Evolutionary conservation across 2,797 vertebrate species (phyloP).

Genomic region (Selene dorsalis): DNA sequence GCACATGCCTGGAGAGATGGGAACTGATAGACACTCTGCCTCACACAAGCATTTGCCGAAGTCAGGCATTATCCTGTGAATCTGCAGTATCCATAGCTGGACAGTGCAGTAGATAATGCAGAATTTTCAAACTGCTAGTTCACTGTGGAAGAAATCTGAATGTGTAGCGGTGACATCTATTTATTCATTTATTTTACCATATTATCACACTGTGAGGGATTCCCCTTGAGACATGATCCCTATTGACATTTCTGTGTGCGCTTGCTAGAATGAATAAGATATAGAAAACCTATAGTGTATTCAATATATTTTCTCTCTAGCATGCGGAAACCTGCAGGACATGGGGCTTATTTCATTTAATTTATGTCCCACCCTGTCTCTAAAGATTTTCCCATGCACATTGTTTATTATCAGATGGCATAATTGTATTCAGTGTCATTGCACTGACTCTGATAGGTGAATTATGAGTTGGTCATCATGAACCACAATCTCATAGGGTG

Average conservation of each 20-base stretch:
- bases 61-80: slow-evolving; percentile 51
- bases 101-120: slow-evolving; percentile 37
- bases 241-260: slow-evolving; percentile 28
- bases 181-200: slow-evolving; percentile 11
- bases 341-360: slow-evolving; percentile 38
- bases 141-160: slow-evolving; percentile 24
- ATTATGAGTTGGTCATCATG: slow-evolving; percentile 38
- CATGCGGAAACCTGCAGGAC: slow-evolving; percentile 23
- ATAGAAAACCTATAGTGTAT: slow-evolving; percentile 49
- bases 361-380: slow-evolving; percentile 8
- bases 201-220: slow-evolving; percentile 36
- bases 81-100: slow-evolving; percentile 51
- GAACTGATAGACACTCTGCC: slow-evolving; percentile 71
- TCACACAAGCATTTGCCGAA: slow-evolving; percentile 56
- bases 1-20: slow-evolving; percentile 82
- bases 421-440: slow-evolving; percentile 46
- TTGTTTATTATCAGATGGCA: slow-evolving; percentile 53
- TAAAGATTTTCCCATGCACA: slow-evolving; percentile 30
- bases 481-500: neutral
- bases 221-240: slow-evolving; percentile 35
- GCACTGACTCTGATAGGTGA: slow-evolving; percentile 13
- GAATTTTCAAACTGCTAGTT: slow-evolving; percentile 20
- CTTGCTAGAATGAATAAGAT: slow-evolving; percentile 32
- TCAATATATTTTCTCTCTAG: slow-evolving; percentile 2
- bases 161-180: slow-evolving; percentile 16